A percentile compares a stretch with the other conserved stretches of the same genome.
Conservation (phyloP, 2,113 vertebrate species). For the Chionodraco myersi region DNA sequence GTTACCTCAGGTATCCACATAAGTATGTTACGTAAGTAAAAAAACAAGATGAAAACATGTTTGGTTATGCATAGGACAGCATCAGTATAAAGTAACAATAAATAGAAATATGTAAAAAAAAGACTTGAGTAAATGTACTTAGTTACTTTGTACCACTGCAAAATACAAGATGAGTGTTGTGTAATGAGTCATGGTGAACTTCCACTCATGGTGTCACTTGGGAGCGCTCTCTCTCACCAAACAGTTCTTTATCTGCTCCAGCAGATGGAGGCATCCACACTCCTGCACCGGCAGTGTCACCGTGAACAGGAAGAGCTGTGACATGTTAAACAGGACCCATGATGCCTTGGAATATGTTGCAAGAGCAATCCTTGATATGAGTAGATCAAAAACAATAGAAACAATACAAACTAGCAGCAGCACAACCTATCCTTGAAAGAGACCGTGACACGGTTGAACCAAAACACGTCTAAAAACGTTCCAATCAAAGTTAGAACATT, state of each 20-base stretch:
- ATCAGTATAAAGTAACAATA: too few species aligned
- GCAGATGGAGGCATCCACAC: constrained; percentile 62
- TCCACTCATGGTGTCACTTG: too few species aligned
- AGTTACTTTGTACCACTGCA: too few species aligned
- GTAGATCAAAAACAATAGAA: background rate
- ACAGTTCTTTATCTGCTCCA: constrained; percentile 18
- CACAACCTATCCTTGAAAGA: background rate
- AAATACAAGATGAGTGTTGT: too few species aligned
- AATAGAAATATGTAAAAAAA: too few species aligned
- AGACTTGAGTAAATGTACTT: too few species aligned
- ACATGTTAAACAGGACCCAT: background rate
- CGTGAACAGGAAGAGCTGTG: background rate
- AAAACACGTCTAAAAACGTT: background rate
- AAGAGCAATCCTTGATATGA: background rate
- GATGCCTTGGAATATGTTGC: background rate
- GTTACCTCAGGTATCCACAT: too few species aligned
- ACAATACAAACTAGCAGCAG: background rate
- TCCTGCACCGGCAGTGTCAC: background rate
- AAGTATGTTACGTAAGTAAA: too few species aligned
- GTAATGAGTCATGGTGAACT: background rate
- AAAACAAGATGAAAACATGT: too few species aligned
- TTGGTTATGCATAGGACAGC: too few species aligned
- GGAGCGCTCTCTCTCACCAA: background rate
- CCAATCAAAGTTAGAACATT: background rate
- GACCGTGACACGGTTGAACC: background rate